Percentiles rank a stretch among this genome's conserved stretches.
phyloP scores from a whole-genome alignment of 2,113 vertebrate species.

The Oxyura jamaicensis region DNA sequence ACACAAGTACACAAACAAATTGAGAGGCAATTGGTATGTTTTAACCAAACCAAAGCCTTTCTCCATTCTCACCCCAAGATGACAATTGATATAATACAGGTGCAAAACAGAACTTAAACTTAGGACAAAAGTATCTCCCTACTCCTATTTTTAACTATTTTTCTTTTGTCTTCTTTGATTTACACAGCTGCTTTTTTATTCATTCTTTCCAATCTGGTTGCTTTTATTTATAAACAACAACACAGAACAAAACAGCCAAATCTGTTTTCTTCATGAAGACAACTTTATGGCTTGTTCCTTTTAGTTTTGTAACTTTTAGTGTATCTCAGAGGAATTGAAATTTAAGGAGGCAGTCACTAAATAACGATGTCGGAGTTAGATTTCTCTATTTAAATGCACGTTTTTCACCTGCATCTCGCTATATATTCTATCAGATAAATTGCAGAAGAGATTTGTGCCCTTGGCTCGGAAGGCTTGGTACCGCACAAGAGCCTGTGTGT shows the following conservation, averaged over 20 bases:
- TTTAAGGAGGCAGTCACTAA: not conserved
- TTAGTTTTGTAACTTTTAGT: not conserved
- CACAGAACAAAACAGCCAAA: not conserved
- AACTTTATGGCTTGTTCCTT: not conserved
- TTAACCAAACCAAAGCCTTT: not conserved
- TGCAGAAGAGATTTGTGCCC: rapidly evolving
- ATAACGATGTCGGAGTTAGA: not conserved
- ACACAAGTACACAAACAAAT: not conserved
- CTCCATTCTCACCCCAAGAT: not conserved
- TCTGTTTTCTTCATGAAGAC: not conserved
- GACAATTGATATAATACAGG: not conserved
- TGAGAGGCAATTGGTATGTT: not conserved
- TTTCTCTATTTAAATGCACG: not conserved
- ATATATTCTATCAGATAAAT: not conserved
- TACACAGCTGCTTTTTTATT: not conserved
- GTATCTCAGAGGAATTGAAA: not conserved
- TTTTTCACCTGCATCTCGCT: not conserved
- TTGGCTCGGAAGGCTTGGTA: not conserved
- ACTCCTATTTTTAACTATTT: not conserved
- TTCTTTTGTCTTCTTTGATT: not conserved
- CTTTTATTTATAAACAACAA: not conserved
- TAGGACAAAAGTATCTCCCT: not conserved
- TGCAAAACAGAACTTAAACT: not conserved
- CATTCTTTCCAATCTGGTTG: not conserved
- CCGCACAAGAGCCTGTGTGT: not conserved